Evolutionary conservation across 2,888 invertebrate species (phyloP).

Genomic region (Sisyra terminalis): DNA sequence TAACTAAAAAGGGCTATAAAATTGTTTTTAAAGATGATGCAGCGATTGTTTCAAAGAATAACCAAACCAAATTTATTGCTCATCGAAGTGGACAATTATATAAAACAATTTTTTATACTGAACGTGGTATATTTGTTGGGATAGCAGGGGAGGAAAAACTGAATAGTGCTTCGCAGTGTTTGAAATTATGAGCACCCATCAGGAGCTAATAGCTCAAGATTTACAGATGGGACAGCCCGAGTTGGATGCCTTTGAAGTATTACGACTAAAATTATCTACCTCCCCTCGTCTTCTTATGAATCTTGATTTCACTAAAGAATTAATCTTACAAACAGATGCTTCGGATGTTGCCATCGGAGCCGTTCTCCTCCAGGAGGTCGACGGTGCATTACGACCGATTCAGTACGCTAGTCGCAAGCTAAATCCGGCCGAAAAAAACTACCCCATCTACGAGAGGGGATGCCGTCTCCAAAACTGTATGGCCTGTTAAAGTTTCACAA

Average conservation of each 20-base stretch:
- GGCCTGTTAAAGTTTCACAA: too few species aligned
- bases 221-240: background rate
- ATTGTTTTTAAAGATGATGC: too few species aligned
- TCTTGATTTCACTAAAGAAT: background rate
- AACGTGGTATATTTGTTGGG: too few species aligned
- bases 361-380: conserved; percentile 1
- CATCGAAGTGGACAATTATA: too few species aligned
- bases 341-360: background rate
- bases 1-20: too few species aligned
- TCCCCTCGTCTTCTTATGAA: background rate
- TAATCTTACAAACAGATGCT: background rate
- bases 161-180: background rate
- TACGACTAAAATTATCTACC: background rate
- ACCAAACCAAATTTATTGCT: too few species aligned
- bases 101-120: too few species aligned
- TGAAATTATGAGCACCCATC: too few species aligned
- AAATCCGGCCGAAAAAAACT: background rate
- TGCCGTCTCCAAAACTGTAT: too few species aligned
- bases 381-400: background rate
- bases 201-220: too few species aligned
- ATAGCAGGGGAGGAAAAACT: too few species aligned
- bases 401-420: background rate
- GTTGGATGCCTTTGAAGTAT: background rate
- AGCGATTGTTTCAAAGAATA: too few species aligned
- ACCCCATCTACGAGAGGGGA: conserved; percentile 2